Base-by-base conservation (phyloP, 1,140 invertebrate species). In the Leguminivora glycinivorella region DNA sequence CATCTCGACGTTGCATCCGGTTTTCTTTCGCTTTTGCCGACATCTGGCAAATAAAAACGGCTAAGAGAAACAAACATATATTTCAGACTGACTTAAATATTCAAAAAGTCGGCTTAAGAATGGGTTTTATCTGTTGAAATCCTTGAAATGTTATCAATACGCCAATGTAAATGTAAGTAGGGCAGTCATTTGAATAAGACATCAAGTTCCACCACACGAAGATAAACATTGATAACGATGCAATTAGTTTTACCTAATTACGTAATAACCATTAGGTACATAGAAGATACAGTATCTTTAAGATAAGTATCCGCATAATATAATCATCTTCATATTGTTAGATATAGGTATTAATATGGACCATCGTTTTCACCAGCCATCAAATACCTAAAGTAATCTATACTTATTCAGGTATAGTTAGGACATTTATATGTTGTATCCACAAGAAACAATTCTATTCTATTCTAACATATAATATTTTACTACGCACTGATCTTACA, bases 61-160 rank as follows among this genome's bases (percentile, higher is more conserved):
- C 47, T 52, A 52, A 52, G n/a, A 22, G 10, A 22, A 22, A 52
- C 47, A n/a, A n/a, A n/a, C n/a, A n/a, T n/a, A 22, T 52, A n/a
- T 47, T 2, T 52, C 7, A 22, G n/a, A 52, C 12, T 52, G 1
- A 52, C n/a, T 17, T 52, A 52, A 17, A 22, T 52, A 6, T 52
- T 22, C 5, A 52, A 22, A 22, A 52, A n/a, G n/a, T n/a, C n/a
- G n/a, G n/a, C 47, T 2, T 5, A 47, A 17, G 43, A 52, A 22
- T 22, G 17, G 22, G 22, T 52, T 22, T 22, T 52, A 52, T 52
- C 19, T 22, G 47, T 60, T 14, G 25, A n/a, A 7, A 25, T 26
- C 56, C 24, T 60, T 60, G 24, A 60, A 14, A 26, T 29, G 56
- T 60, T 60, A 60, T 60, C 56, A n/a, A 60, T 60, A 60, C 6